These are phyloP conservation scores for Sphaeridia pumilis DNA, from an alignment of 2,888 invertebrate species.

Conservation along the genomic window DNA sequence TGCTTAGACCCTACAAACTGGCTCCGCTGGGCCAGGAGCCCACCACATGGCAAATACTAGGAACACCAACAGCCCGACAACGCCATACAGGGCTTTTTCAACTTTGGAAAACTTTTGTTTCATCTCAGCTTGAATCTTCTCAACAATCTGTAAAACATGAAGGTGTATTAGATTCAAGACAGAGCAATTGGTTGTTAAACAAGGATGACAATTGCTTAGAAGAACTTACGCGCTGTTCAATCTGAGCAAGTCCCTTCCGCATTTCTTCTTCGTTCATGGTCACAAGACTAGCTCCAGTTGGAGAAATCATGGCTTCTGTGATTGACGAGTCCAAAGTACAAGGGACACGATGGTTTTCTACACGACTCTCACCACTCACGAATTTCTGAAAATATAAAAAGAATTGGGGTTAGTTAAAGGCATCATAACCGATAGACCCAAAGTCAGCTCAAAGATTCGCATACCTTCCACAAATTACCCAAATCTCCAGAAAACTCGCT, in stretches of 20 bases:
- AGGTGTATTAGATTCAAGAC: no score
- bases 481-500: constrained; percentile 11
- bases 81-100: constrained; percentile 12
- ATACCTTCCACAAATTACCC: constrained; percentile 16
- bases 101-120: constrained; percentile 2
- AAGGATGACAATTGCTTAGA: neutral
- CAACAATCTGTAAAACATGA: constrained; percentile 15
- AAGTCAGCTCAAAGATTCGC: neutral
- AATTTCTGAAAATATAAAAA: constrained; percentile 6
- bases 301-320: constrained; percentile 4
- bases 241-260: constrained; percentile 28
- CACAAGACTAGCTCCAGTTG: constrained; percentile 15
- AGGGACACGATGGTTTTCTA: constrained; percentile 16
- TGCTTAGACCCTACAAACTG: neutral
- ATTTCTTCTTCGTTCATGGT: constrained; percentile 34
- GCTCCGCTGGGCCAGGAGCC: constrained; percentile 4
- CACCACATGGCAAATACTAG: constrained; percentile 7
- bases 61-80: constrained; percentile 11
- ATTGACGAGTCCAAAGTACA: constrained; percentile 12
- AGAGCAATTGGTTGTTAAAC: no score
- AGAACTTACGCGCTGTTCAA: constrained; percentile 31
- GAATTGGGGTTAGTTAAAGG: no score
- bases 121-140: constrained; percentile 10
- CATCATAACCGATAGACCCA: neutral
- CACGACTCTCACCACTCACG: constrained; percentile 3